Evolutionary conservation across 2,797 vertebrate species (phyloP).

Genomic region (Pampus argenteus): DNA sequence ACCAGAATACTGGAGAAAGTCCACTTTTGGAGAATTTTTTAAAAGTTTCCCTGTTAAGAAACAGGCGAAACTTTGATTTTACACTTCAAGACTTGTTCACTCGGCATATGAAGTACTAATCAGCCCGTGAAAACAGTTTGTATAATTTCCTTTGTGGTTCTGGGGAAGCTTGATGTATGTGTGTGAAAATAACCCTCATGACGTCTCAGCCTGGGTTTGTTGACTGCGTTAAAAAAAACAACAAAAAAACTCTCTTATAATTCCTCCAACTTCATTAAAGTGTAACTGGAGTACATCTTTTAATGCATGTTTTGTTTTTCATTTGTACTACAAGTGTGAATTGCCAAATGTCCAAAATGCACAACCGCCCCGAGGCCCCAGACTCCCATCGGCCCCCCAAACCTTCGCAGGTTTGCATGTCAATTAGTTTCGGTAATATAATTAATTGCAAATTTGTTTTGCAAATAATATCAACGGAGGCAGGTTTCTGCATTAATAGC

Average conservation of each 20-base stretch:
- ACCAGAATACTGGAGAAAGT: too few relatives aligned
- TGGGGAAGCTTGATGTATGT: too few relatives aligned
- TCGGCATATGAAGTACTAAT: too few relatives aligned
- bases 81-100: too few relatives aligned
- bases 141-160: background rate
- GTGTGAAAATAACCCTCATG: too few relatives aligned
- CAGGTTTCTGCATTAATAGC: slow-evolving; percentile 4
- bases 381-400: slow-evolving; percentile 12
- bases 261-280: background rate
- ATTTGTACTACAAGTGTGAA: slow-evolving; percentile 13
- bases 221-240: too few relatives aligned
- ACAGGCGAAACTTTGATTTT: background rate
- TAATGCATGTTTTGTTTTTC: background rate
- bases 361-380: slow-evolving; percentile 16
- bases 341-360: slow-evolving; percentile 29
- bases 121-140: background rate
- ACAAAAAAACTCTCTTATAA: too few relatives aligned
- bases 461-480: slow-evolving; percentile 5
- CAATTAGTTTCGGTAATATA: slow-evolving; percentile 15
- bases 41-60: background rate
- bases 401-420: slow-evolving; percentile 9
- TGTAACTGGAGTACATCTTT: background rate
- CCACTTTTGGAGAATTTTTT: background rate
- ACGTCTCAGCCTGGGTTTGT: too few relatives aligned
- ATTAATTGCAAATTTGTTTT: slow-evolving; percentile 17